Conservation (phyloP, 2,797 vertebrate species). For the Vipera ursinii region DNA sequence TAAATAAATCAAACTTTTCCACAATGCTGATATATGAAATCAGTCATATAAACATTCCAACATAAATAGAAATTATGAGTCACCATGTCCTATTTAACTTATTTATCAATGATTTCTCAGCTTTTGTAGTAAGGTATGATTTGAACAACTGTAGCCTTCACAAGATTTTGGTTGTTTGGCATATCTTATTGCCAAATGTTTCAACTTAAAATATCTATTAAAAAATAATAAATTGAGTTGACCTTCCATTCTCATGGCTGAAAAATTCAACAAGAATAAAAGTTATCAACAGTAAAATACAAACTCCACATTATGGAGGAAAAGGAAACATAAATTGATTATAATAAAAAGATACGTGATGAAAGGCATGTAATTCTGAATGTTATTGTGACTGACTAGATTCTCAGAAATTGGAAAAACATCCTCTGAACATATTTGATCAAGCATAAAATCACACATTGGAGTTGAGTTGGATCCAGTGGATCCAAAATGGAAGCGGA, state of each 20-base stretch:
- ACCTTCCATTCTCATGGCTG: not conserved
- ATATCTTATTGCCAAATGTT: not conserved
- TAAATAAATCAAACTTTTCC: not conserved
- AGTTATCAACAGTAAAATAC: not conserved
- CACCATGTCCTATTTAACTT: not conserved
- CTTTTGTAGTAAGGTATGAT: not conserved
- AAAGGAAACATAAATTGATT: not conserved
- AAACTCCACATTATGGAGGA: not conserved
- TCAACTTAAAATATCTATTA: not conserved
- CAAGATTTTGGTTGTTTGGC: not conserved
- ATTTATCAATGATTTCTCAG: not conserved
- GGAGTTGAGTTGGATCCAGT: not conserved
- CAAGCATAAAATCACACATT: not conserved
- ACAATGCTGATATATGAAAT: not conserved
- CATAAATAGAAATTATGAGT: not conserved
- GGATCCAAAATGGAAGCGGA: not conserved
- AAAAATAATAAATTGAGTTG: not conserved
- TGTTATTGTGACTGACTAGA: not conserved
- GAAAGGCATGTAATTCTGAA: not conserved
- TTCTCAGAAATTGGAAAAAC: not conserved
- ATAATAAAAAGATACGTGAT: not conserved
- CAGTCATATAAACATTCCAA: not conserved
- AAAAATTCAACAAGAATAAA: not conserved
- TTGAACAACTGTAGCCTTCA: not conserved
- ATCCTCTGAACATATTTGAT: not conserved